phyloP scores from a whole-genome alignment of 2,797 vertebrate species.

The Apogon hyalosoma region DNA sequence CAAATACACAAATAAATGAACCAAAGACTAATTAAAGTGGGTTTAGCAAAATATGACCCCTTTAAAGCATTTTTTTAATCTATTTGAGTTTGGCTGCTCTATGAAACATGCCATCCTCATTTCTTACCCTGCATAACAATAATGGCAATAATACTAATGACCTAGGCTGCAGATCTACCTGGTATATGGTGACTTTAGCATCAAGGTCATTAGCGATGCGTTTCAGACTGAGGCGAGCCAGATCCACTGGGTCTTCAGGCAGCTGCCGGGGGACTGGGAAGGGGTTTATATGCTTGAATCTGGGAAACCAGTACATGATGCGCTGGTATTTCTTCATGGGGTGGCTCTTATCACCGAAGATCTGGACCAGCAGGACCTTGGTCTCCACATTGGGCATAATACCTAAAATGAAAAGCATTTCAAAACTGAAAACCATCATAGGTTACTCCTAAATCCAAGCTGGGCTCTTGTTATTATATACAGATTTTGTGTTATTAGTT shows the following conservation, averaged over 20 bases:
- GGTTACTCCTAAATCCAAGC: too few relatives aligned
- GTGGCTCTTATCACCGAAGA: conserved; percentile 88
- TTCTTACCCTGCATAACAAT: too few relatives aligned
- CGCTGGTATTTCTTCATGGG: conserved; percentile 90
- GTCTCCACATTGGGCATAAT: conserved; percentile 88
- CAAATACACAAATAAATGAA: too few relatives aligned
- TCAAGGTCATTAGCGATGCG: conserved; percentile 86
- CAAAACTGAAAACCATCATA: background rate
- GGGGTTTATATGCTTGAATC: conserved; percentile 88
- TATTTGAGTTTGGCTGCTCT: too few relatives aligned
- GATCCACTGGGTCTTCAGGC: conserved; percentile 84
- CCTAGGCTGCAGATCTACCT: conserved; percentile 75
- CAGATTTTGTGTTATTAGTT: too few relatives aligned
- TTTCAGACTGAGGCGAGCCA: conserved; percentile 84
- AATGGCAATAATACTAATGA: too few relatives aligned
- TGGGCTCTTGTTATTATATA: too few relatives aligned
- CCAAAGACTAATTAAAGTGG: too few relatives aligned
- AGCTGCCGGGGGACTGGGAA: conserved; percentile 85
- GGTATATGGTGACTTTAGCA: conserved; percentile 85
- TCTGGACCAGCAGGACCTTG: conserved; percentile 87
- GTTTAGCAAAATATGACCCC: too few relatives aligned
- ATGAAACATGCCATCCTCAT: too few relatives aligned
- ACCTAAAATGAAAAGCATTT: conserved; percentile 73
- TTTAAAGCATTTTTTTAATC: too few relatives aligned
- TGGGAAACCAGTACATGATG: conserved; percentile 91